Base-by-base conservation (phyloP, 2,888 invertebrate species). In the Athalia rosae region DNA sequence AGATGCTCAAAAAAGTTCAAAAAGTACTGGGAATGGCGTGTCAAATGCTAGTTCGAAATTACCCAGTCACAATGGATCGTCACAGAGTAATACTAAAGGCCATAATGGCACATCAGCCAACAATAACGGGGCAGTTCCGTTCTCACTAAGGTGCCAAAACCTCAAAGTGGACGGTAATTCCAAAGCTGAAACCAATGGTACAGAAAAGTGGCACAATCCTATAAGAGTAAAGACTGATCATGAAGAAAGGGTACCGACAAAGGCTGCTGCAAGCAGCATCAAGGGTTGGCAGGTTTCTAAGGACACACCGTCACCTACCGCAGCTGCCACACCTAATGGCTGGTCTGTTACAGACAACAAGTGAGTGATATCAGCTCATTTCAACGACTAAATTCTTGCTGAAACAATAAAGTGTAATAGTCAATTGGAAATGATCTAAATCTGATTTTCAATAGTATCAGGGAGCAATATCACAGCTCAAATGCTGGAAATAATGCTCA, bases 321-420 rank as follows among this genome's bases (percentile, higher is more conserved):
- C 86, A 3, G 82, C 82, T n/a, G 78, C 85, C 5, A 83, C 85
- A 9, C 83, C 87, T 1, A 89, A 88, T 79, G 89, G 88, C 67
- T 90, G 90, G 90, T 87, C 85, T 41, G 87, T 88, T 77, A 86
- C 87, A 43, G 89, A 89, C 69, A 88, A 84, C 81, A 86, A 86
- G 89, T 89, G 81, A 81, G 83, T 80, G 0, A 9, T 11, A 0
- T 11, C n/a, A 11, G 53, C 4, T 53, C 11, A 53, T 4, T 11
- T 53, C 53, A 53, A 53, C 53, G 9, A 11, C 8, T 53, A 53
- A 9, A 9, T 53, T 53, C 11, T 53, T 9, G 11, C 8, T 4
- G 9, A 53, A n/a, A n/a, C n/a, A n/a, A n/a, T n/a, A n/a, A n/a
- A n/a, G n/a, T n/a, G n/a, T n/a, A n/a, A n/a, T n/a, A n/a, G n/a